Evolutionary conservation across 1,140 invertebrate genomes (phyloP).

Genomic region (Mamestra configurata): DNA sequence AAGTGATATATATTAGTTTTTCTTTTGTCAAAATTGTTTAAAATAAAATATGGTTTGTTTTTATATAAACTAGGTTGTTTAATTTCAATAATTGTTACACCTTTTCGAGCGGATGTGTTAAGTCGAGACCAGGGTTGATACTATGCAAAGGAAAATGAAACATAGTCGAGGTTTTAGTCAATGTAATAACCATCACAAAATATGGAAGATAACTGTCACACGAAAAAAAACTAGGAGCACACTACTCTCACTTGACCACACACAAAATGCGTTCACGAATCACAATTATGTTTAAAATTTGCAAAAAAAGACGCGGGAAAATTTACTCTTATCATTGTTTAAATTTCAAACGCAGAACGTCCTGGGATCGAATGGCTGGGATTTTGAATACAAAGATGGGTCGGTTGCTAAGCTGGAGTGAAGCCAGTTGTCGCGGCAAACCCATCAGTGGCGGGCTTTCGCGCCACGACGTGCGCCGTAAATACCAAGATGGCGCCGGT

Average conservation of each 20-base stretch:
- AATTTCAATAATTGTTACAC: constrained; percentile 1
- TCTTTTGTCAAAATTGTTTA: constrained; percentile 66
- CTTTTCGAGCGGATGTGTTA: too few relatives aligned
- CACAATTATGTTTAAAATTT: constrained; percentile 2
- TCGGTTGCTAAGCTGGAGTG: constrained; percentile 68
- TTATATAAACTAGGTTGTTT: constrained; percentile 46
- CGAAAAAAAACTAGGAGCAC: constrained; percentile 29
- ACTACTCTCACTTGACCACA: constrained; percentile 17
- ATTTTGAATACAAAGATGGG: constrained; percentile 74
- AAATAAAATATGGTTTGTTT: constrained; percentile 76
- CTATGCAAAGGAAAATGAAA: background rate
- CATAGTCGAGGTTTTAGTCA: background rate
- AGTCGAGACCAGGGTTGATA: background rate
- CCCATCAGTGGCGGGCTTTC: constrained; percentile 68
- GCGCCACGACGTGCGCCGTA: constrained; percentile 71
- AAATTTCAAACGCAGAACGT: constrained; percentile 55
- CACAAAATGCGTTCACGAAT: constrained; percentile 20
- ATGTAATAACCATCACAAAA: constrained; percentile 38
- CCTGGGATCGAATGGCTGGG: constrained; percentile 58
- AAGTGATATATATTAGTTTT: constrained; percentile 66
- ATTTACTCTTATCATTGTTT: constrained; percentile 29
- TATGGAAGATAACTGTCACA: constrained; percentile 26
- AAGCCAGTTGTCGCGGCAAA: constrained; percentile 67
- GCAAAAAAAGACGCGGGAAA: constrained; percentile 35
- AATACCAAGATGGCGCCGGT: constrained; percentile 71